Conservation (phyloP, 2,797 vertebrate species). For the Loriculus beryllinus region DNA sequence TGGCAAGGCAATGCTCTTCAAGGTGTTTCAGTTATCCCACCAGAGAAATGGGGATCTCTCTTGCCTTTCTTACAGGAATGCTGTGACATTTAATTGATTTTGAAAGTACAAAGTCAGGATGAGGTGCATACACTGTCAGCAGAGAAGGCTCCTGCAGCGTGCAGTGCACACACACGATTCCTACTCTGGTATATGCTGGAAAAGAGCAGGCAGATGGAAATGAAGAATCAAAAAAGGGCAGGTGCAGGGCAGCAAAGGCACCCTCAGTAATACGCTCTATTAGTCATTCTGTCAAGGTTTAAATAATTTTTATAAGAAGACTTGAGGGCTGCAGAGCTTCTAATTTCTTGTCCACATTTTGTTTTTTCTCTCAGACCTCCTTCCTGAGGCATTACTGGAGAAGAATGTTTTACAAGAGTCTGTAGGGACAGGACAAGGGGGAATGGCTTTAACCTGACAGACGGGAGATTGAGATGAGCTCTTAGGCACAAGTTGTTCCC, state of each 20-base stretch:
- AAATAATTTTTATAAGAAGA: not conserved
- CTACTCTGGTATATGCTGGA: not conserved
- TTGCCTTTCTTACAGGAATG: not conserved
- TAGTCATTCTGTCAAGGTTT: not conserved
- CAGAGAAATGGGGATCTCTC: not conserved
- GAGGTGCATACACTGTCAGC: rapidly evolving
- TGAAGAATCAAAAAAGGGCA: not conserved
- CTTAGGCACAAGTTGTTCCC: not conserved
- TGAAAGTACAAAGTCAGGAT: not conserved
- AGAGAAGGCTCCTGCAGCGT: not conserved
- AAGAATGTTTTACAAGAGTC: not conserved
- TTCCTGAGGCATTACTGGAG: not conserved
- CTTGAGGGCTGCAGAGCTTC: not conserved
- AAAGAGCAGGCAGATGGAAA: not conserved
- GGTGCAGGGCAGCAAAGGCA: not conserved
- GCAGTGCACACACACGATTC: not conserved
- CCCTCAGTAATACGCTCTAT: not conserved
- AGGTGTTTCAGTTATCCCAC: not conserved
- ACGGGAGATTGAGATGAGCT: not conserved
- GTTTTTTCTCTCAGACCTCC: not conserved
- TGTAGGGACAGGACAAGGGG: not conserved
- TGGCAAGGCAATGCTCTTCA: not conserved
- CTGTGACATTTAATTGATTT: not conserved
- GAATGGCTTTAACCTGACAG: not conserved
- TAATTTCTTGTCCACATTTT: not conserved